Percentiles rank a stretch among this genome's conserved stretches.
Conservation (phyloP, 2,888 invertebrate species). For the Perizoma affinitatum region DNA sequence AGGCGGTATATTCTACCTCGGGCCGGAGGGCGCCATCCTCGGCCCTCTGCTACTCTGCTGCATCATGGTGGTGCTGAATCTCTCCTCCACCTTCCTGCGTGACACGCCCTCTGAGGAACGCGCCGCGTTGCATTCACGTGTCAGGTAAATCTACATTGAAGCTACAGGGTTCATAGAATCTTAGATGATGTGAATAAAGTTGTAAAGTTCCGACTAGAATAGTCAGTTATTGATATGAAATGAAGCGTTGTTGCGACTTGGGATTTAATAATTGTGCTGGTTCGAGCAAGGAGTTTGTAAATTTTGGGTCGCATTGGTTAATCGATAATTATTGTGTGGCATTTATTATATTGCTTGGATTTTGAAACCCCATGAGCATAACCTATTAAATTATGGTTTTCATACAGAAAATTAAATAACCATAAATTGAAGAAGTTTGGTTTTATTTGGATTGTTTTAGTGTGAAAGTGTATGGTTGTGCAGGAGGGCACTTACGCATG, state of each 20-base stretch:
- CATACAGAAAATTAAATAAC: background rate
- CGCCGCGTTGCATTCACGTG: conserved; percentile 74
- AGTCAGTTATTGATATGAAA: too few relatives aligned
- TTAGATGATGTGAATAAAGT: background rate
- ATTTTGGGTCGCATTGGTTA: too few relatives aligned
- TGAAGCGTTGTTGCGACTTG: too few relatives aligned
- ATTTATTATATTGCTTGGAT: too few relatives aligned
- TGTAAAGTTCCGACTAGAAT: background rate
- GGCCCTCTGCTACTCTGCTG: conserved; percentile 98
- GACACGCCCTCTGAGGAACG: conserved; percentile 87
- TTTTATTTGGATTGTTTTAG: conserved; percentile 2
- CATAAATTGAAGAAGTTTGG: background rate
- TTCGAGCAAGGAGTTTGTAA: too few relatives aligned
- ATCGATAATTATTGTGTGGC: too few relatives aligned
- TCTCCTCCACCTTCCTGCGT: conserved; percentile 88
- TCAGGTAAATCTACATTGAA: conserved; percentile 67
- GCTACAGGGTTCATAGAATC: background rate
- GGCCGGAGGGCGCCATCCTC: conserved; percentile 98
- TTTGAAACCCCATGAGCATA: too few relatives aligned
- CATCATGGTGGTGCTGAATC: conserved; percentile 95
- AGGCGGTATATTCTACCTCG: conserved; percentile 98
- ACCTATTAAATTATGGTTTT: too few relatives aligned
- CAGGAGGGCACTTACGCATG: background rate
- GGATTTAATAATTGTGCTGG: too few relatives aligned
- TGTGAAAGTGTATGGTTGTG: conserved; percentile 1